These are phyloP conservation scores for Ormyrus labotus DNA, from an alignment of 2,888 invertebrate genomes.

Conservation along the genomic window DNA sequence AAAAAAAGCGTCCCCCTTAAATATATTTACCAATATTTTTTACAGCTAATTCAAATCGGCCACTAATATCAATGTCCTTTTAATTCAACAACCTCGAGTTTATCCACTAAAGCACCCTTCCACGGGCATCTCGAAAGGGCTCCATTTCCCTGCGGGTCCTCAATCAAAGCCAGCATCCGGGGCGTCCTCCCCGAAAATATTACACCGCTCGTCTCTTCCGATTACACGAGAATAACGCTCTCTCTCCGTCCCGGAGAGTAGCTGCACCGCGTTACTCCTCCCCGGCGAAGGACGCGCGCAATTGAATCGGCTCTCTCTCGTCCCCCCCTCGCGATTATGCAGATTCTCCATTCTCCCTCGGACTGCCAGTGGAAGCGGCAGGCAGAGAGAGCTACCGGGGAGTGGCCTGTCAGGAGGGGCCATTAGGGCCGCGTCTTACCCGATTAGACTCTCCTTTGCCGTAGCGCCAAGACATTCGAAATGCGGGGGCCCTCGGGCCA, in stretches of 20 bases:
- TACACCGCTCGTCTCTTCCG: conserved; percentile 3
- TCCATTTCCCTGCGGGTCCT: too few relatives aligned
- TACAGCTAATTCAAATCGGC: too few relatives aligned
- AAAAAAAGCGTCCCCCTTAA: too few relatives aligned
- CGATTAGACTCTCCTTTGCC: conserved; percentile 33
- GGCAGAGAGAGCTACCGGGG: not conserved
- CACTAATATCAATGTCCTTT: too few relatives aligned
- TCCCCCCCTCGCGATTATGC: conserved; percentile 29
- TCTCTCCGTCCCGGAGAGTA: too few relatives aligned
- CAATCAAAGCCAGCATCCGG: too few relatives aligned
- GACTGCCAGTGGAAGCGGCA: not conserved
- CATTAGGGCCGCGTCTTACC: conserved; percentile 40
- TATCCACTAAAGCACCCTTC: too few relatives aligned
- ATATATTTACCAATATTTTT: too few relatives aligned
- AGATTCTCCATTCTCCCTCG: conserved; percentile 30
- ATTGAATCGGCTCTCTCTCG: conserved; percentile 22
- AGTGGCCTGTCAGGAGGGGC: conserved; percentile 15
- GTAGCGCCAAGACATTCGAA: not conserved
- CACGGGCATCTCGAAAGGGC: too few relatives aligned
- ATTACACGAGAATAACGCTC: conserved; percentile 18
- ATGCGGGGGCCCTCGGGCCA: not conserved
- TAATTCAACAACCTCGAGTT: too few relatives aligned
- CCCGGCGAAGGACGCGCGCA: not conserved
- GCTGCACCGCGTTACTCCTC: too few relatives aligned
- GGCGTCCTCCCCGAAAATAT: too few relatives aligned